These are phyloP conservation scores for Heterodera filipjevi DNA, from an alignment of 2,888 invertebrate species.

Conservation along the genomic window DNA sequence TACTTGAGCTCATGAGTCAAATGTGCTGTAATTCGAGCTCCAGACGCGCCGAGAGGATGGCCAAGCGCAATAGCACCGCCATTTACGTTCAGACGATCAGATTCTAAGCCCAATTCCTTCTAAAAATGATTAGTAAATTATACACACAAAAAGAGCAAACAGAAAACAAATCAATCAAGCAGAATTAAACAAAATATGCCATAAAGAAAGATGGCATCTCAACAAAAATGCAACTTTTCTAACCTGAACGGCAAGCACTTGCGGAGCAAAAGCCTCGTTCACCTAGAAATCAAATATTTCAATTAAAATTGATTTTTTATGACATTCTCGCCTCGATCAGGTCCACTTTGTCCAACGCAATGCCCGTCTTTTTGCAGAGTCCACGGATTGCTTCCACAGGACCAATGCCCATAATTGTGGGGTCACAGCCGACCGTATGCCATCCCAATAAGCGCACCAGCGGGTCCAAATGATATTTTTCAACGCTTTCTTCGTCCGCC, in stretches of 20 bases:
- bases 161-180: no score
- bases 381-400: slow-evolving; percentile 90
- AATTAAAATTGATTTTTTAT: not conserved
- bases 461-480: slow-evolving; percentile 80
- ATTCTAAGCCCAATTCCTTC: slow-evolving; percentile 83
- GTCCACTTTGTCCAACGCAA: slow-evolving; percentile 84
- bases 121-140: slow-evolving; percentile 69
- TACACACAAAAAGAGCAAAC: not conserved
- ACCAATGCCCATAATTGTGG: slow-evolving; percentile 87
- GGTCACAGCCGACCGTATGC: slow-evolving; percentile 86
- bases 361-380: slow-evolving; percentile 79
- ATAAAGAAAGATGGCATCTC: no score
- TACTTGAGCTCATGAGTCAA: slow-evolving; percentile 59
- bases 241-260: slow-evolving; percentile 81
- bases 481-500: slow-evolving; percentile 86
- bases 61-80: slow-evolving; percentile 63
- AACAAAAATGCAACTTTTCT: not conserved
- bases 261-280: slow-evolving; percentile 96
- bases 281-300: slow-evolving; percentile 66
- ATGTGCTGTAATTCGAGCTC: slow-evolving; percentile 60
- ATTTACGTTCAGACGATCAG: slow-evolving; percentile 85
- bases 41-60: slow-evolving; percentile 61
- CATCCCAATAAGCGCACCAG: slow-evolving; percentile 88
- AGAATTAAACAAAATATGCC: no score
- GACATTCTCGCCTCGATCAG: slow-evolving; percentile 71